phyloP scores from a whole-genome alignment of 2,797 vertebrate genomes.

The Nyctalus aviator region DNA sequence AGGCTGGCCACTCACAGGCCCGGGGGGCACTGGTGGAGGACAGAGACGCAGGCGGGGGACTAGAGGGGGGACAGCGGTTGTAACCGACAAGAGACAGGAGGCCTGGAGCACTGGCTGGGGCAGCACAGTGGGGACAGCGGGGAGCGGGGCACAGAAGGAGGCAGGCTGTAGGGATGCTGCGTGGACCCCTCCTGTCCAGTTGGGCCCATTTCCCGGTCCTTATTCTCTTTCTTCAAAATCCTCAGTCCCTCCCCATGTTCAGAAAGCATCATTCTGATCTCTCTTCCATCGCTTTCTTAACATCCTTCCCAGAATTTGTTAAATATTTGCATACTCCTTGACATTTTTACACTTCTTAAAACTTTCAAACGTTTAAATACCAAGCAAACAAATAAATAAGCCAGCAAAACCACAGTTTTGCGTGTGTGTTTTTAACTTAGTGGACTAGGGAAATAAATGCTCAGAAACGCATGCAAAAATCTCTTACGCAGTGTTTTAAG shows the following conservation, averaged over 20 bases:
- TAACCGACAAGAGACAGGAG: neutral
- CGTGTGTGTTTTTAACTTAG: neutral
- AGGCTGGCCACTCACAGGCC: neutral
- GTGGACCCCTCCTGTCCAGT: neutral
- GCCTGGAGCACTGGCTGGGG: neutral
- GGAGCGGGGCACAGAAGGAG: neutral
- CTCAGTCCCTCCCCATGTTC: neutral
- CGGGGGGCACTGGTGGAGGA: neutral
- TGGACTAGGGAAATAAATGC: neutral
- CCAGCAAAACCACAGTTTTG: neutral
- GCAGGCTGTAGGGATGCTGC: rapidly evolving
- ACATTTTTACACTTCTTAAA: constrained; percentile 3
- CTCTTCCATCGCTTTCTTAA: neutral
- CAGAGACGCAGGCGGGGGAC: neutral
- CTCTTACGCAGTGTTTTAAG: neutral
- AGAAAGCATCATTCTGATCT: neutral
- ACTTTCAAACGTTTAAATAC: neutral
- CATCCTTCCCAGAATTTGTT: neutral
- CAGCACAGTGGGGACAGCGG: neutral
- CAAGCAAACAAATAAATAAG: neutral
- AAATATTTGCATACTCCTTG: neutral
- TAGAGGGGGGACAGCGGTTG: neutral
- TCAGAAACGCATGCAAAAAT: neutral
- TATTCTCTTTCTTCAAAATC: neutral
- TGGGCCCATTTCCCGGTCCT: neutral